Base-by-base conservation (phyloP, 2,797 vertebrate species). In the Artibeus jamaicensis region DNA sequence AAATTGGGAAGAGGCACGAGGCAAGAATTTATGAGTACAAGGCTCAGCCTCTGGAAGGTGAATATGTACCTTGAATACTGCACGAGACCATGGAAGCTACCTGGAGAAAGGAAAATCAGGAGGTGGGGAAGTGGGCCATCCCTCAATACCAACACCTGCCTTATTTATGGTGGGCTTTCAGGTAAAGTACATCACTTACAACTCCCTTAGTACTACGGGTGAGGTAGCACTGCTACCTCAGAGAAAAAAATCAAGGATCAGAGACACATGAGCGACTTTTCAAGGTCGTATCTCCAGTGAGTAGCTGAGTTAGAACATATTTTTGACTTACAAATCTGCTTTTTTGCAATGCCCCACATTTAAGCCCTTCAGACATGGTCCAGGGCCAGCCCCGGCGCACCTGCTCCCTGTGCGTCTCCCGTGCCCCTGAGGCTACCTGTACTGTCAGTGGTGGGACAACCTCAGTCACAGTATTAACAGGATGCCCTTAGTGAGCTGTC, bases 81-180 rank as follows among this genome's bases (percentile, higher is more conserved):
- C 16, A 29, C 2, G 21, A 21, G n/a, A 32, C 34, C 6, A 18
- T 26, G n/a, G n/a, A 74, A 44, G n/a, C 34, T 26, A 44, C 21
- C 50, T 32, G 29, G 26, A 53, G 15, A 70, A 50, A 44, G 26
- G 50, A 46, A 44, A 50, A 50, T 46, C 3, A 24, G 29, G 29
- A 44, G 34, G 22, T 29, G 5, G 22, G 46, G 50, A 44, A 32
- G 39, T 10, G 21, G 19, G 2, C 26, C 32, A 6, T 34, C 29
- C 15, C 10, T 21, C n/a, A 70, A 0, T 1, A 65, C 9, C n/a
- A 19, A 1, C 37, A 0, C 18, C 15, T 0, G 22, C 11, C 5
- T 42, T 12, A 3, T 19, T 26, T 10, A 21, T 0, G 3, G 19
- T 29, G 7, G 44, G 8, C 11, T 59, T 15, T 37, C 62, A 0